Evolutionary conservation across 2,797 vertebrate genomes (phyloP), one percentile per base, ranked within the genome.

Genomic region (Anisognathus igniventris): DNA sequence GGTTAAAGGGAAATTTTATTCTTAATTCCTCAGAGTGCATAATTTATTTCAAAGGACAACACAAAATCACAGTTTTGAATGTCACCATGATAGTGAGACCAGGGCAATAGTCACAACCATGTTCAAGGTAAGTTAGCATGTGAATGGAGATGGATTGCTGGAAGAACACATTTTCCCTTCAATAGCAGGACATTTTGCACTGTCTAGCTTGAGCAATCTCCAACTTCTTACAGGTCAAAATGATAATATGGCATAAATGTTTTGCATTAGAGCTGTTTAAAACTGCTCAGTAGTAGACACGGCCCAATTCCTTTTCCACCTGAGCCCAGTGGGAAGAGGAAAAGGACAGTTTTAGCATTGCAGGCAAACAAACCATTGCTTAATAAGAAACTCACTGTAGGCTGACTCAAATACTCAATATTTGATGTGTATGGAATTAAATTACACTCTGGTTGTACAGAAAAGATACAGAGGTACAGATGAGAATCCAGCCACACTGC

Each of bases 301-400:
- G 12, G 33, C 13, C 27, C 22, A 65, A 60, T 48, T 33, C 7
- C 35, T 44, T 57, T 57, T 66, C 72, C 31, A 60, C 40, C 35
- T n/a, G 50, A 93, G 58, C 31, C 58, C 40, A 81, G 40, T 3
- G 2, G 33, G 21, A 74, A 71, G 12, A 79, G 65, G 39, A 89
- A 22, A 56, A 28, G 27, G 33, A 40, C 4, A 57, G 6, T 66
- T 92, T 78, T 74, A 58, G 30, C 53, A 87, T 2, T 9, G 2
- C 24, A 85, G 58, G 77, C 72, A 93, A 89, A 92, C 62, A 85
- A 92, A 90, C 37, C 48, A 7, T 10, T 44, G 35, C 77, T 79
- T 62, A 94, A 93, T 84, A 91, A 81, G 81, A 90, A 95, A 60
- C 42, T 65, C 70, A 74, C 72, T 81, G 70, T 68, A 86, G 90